These are phyloP conservation scores for Pachypsylla venusta DNA, from an alignment of 1,140 invertebrate genomes.

Conservation along the genomic window DNA sequence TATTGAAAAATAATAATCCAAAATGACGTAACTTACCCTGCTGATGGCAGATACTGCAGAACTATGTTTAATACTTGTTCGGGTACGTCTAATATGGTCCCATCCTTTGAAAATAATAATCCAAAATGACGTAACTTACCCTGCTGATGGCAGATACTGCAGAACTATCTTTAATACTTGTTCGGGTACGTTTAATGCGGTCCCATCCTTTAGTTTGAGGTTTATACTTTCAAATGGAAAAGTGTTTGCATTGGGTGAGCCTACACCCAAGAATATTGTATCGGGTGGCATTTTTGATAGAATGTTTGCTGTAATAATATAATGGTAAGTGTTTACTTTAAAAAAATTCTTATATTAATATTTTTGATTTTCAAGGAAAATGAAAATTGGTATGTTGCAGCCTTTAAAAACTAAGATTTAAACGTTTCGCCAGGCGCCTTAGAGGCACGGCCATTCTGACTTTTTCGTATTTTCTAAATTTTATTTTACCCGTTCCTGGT, in stretches of 20 bases:
- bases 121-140: no score
- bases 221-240: slow-evolving; percentile 54
- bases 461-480: no score
- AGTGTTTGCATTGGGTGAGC: slow-evolving; percentile 57
- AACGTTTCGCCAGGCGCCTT: no score
- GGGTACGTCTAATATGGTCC: slow-evolving; percentile 38
- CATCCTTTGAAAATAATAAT: no score
- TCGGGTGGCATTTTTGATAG: slow-evolving; percentile 45
- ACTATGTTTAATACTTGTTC: slow-evolving; percentile 41
- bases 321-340: not conserved
- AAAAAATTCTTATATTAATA: no score
- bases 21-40: slow-evolving; percentile 49
- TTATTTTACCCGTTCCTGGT: no score
- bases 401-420: no score
- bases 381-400: no score
- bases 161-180: slow-evolving; percentile 42
- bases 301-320: slow-evolving; percentile 40
- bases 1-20: no score
- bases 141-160: slow-evolving; percentile 57
- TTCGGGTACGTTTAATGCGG: slow-evolving; percentile 38
- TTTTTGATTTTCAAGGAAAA: no score
- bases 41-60: slow-evolving; percentile 56
- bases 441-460: no score
- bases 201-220: slow-evolving; percentile 44
- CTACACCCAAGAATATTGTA: slow-evolving; percentile 55